Base-by-base conservation (phyloP, 2,797 vertebrate genomes). In the Okamejei kenojei region DNA sequence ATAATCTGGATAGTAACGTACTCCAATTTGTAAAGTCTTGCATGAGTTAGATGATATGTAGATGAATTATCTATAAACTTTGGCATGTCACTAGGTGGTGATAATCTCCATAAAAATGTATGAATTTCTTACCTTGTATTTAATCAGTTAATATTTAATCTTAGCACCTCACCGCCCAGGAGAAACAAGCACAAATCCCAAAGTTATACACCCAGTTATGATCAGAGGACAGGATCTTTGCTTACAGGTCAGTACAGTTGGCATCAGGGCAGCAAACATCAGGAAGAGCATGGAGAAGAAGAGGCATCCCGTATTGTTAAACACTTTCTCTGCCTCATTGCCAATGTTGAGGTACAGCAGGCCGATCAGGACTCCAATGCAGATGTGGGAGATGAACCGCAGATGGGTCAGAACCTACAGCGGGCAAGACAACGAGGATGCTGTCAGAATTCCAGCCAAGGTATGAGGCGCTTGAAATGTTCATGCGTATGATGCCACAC, bases 201-300 rank as follows among this genome's bases (percentile, higher is more conserved):
- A 65, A 88, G 84, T 32, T 29, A 78, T 78, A 11, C n/a, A 78
- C 3, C 26, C 71, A 71, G 13, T 74, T 29, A 93, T n/a, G 58
- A 29, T 79, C 38, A 93, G n/a, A 88, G 76, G 7, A 90, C 79
- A 84, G 45, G 8, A 63, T 9, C 17, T 90, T 63, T 86, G 86
- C 98, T 98, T 97, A 99, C 99, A 99, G 93, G 99, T 99, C 90
- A 99, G 97, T 94, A 99, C 97, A 0, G 98, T 99, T 93, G 99
- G 99, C 98, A 99, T 99, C 93, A 99, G 97, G 0, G 98, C 99
- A 0, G 98, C 98, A 0, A 99, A 99, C 98, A 99, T 99, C 94
- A 99, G 97, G 96, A 99, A 99, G 65, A 99, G 97, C 98, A 99
- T 99, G 95, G 99, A 99, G 97, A 99, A 99, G 97, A 99, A 99